Conservation (phyloP, 1,140 invertebrate genomes). For the Ylistrum balloti region DNA sequence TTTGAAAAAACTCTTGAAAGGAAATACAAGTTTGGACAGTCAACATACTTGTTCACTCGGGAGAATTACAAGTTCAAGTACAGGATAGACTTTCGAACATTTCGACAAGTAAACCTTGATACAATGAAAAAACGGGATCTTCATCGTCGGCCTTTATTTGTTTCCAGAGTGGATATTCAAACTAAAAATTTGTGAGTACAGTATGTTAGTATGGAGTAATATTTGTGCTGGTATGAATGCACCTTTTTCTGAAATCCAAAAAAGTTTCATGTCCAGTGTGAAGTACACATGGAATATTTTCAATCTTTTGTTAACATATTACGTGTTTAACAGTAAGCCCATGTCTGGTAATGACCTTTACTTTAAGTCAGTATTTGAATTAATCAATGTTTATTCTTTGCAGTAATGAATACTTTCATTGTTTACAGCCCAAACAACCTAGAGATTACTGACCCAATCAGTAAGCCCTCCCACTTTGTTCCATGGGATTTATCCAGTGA, state of each 20-base stretch:
- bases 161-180: conserved; percentile 44
- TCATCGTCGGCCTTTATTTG: conserved; percentile 50
- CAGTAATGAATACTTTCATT: too few species aligned
- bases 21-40: conserved; percentile 50
- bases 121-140: conserved; percentile 43
- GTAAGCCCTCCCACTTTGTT: conserved; percentile 40
- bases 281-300: too few species aligned
- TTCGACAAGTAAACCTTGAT: conserved; percentile 52
- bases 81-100: conserved; percentile 36
- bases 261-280: too few species aligned
- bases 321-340: too few species aligned
- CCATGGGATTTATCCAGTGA: conserved; percentile 51
- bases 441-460: not conserved
- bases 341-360: too few species aligned
- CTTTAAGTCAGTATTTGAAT: too few species aligned
- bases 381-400: too few species aligned
- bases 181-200: conserved; percentile 50
- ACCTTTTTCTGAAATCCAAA: too few species aligned
- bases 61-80: conserved; percentile 54
- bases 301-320: too few species aligned
- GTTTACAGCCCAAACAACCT: not conserved
- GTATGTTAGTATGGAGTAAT: too few species aligned
- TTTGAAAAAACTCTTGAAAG: conserved; percentile 51
- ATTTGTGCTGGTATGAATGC: too few species aligned
- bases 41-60: conserved; percentile 50